These are phyloP conservation scores for Chromis chromis DNA, from an alignment of 2,797 vertebrate species.

Conservation along the genomic window DNA sequence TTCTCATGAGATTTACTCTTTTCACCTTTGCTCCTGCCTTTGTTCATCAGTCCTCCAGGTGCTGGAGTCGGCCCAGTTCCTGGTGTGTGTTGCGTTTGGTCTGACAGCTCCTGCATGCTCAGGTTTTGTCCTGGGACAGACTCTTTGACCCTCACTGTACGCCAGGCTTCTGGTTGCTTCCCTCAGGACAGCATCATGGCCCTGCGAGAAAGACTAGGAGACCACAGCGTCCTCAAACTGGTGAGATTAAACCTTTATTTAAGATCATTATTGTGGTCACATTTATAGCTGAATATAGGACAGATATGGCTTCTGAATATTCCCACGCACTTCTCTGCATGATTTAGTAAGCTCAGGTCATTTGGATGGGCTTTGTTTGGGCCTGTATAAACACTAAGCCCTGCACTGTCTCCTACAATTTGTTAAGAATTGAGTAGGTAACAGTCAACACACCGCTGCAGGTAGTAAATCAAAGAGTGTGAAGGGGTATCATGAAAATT, in stretches of 20 bases:
- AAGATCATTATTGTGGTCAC: background rate
- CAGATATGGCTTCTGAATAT: background rate
- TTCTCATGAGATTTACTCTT: background rate
- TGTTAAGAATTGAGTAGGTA: background rate
- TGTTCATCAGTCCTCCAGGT: constrained; percentile 73
- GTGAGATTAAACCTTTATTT: constrained; percentile 71
- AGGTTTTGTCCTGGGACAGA: constrained; percentile 80
- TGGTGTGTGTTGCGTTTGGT: constrained; percentile 82
- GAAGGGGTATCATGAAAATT: background rate
- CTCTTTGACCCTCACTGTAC: constrained; percentile 83
- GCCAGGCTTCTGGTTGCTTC: constrained; percentile 55
- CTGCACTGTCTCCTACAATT: background rate
- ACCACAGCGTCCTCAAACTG: constrained; percentile 79
- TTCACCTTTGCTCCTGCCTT: background rate
- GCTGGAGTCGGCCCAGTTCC: constrained; percentile 62
- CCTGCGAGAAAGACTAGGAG: constrained; percentile 85
- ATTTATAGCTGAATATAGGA: background rate
- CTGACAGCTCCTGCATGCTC: constrained; percentile 75
- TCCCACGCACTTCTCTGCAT: background rate
- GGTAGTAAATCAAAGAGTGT: background rate
- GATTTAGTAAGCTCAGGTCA: constrained; percentile 2
- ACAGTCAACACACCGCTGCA: constrained; percentile 1
- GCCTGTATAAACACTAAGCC: background rate
- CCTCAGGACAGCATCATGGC: constrained; percentile 80
- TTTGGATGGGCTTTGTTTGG: constrained; percentile 13